A percentile compares a stretch with the other conserved stretches of the same genome.
These are phyloP conservation scores for Drosophila simulans DNA, from an alignment of 1,140 invertebrate genomes.

Conservation along the genomic window DNA sequence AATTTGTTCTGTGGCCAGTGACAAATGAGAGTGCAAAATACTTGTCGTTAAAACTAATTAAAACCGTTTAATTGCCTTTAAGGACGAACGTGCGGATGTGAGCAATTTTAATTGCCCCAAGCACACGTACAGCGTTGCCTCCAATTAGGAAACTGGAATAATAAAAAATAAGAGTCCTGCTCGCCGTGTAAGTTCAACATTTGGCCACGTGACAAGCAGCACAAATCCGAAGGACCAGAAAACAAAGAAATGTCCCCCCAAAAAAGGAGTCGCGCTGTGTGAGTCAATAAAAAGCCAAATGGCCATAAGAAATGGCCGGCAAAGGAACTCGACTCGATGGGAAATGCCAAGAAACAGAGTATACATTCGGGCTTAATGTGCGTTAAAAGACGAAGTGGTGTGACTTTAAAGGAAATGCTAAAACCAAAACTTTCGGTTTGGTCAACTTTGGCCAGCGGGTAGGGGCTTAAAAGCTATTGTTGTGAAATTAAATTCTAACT, in stretches of 20 bases:
- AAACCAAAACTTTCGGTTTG: conserved; percentile 60
- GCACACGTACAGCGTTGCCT: conserved; percentile 38
- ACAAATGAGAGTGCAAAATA: conserved; percentile 55
- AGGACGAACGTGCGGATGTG: conserved; percentile 54
- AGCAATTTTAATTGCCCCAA: conserved; percentile 43
- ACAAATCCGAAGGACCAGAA: conserved; percentile 11
- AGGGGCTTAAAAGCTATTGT: conserved; percentile 50
- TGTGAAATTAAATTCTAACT: conserved; percentile 65
- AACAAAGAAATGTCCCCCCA: conserved; percentile 18
- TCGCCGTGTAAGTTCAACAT: conserved; percentile 21
- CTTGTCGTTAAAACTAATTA: conserved; percentile 64
- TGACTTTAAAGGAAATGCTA: conserved; percentile 63
- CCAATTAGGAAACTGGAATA: conserved; percentile 48
- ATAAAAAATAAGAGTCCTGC: conserved; percentile 13
- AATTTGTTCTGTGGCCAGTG: conserved; percentile 13
- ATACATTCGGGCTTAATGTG: conserved; percentile 61
- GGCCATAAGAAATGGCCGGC: conserved; percentile 56
- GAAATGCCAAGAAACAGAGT: conserved; percentile 30
- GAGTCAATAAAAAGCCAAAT: conserved; percentile 64
- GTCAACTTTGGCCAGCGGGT: conserved; percentile 32
- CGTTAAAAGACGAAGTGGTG: conserved; percentile 39
- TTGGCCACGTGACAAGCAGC: conserved; percentile 46
- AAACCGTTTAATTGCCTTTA: conserved; percentile 58
- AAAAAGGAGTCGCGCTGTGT: conserved; percentile 35
- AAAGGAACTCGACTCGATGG: conserved; percentile 35